These are phyloP conservation scores for Phymatocera aterrima DNA, from an alignment of 2,888 invertebrate genomes.

Conservation along the genomic window DNA sequence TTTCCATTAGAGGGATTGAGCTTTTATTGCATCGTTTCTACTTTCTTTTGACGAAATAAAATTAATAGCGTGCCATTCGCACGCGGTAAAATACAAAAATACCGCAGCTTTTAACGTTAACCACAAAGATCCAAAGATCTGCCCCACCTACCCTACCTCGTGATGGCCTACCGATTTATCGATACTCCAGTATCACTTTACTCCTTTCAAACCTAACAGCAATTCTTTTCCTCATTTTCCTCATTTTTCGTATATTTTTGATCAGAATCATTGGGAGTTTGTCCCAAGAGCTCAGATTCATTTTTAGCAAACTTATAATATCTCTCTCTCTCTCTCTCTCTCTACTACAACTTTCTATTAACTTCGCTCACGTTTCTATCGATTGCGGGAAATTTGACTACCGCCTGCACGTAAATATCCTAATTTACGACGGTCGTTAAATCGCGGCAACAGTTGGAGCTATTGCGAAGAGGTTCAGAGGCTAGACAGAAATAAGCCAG, in stretches of 20 bases:
- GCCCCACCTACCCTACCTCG: background rate
- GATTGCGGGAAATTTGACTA: background rate
- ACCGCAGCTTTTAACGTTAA: slow-evolving; percentile 15
- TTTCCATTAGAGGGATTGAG: slow-evolving; percentile 73
- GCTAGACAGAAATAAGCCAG: slow-evolving; percentile 1
- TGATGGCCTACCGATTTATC: slow-evolving; percentile 1
- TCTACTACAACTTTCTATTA: no score
- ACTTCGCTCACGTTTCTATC: background rate
- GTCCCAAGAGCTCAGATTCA: background rate
- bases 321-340: background rate
- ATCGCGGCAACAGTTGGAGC: slow-evolving; percentile 28
- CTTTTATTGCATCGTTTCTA: slow-evolving; percentile 69
- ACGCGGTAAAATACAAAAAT: slow-evolving; percentile 14
- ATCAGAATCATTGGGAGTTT: background rate
- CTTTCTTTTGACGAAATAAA: slow-evolving; percentile 56
- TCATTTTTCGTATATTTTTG: background rate
- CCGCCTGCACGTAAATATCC: background rate
- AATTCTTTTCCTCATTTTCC: background rate
- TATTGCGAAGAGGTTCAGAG: background rate
- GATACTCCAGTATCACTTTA: background rate
- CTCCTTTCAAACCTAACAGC: background rate
- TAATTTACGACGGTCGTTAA: slow-evolving; percentile 23
- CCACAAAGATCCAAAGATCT: slow-evolving; percentile 5
- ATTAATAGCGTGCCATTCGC: slow-evolving; percentile 43
- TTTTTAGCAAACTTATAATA: background rate